Percentiles rank a stretch among this genome's conserved stretches.
phyloP scores from a whole-genome alignment of 2,797 vertebrate genomes.

The Caiman crocodilus region DNA sequence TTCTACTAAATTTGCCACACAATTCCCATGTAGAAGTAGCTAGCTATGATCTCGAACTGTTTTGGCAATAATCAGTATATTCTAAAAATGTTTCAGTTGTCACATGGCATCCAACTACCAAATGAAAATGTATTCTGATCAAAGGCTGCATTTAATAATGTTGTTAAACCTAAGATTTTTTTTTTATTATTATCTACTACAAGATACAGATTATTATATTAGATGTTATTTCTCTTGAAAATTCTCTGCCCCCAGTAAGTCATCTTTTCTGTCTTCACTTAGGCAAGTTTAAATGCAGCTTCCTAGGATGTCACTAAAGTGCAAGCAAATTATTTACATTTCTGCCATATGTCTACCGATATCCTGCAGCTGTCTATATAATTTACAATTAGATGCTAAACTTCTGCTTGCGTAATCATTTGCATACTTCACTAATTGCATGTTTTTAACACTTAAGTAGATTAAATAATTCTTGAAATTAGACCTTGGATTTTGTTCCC shows the following conservation, averaged over 20 bases:
- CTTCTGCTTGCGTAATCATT: slow-evolving; percentile 45
- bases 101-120: background rate
- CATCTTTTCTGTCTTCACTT: slow-evolving; percentile 38
- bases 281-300: slow-evolving; percentile 64
- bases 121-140: background rate
- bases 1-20: background rate
- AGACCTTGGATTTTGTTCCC: background rate
- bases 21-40: background rate
- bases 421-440: slow-evolving; percentile 36
- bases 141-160: background rate
- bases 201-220: slow-evolving; percentile 41
- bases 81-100: background rate
- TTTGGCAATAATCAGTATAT: background rate
- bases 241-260: slow-evolving; percentile 47
- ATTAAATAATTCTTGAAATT: background rate
- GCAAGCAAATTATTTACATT: slow-evolving; percentile 67
- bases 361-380: slow-evolving; percentile 58
- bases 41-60: background rate
- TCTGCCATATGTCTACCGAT: slow-evolving; percentile 53
- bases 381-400: slow-evolving; percentile 59
- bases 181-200: background rate
- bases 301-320: slow-evolving; percentile 60
- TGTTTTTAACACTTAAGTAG: slow-evolving; percentile 11
- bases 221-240: slow-evolving; percentile 20
- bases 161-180: slow-evolving; percentile 16